Percentiles rank a stretch among this genome's conserved stretches.
Evolutionary conservation across 2,888 invertebrate species (phyloP).

Genomic region (Cephalotes varians): DNA sequence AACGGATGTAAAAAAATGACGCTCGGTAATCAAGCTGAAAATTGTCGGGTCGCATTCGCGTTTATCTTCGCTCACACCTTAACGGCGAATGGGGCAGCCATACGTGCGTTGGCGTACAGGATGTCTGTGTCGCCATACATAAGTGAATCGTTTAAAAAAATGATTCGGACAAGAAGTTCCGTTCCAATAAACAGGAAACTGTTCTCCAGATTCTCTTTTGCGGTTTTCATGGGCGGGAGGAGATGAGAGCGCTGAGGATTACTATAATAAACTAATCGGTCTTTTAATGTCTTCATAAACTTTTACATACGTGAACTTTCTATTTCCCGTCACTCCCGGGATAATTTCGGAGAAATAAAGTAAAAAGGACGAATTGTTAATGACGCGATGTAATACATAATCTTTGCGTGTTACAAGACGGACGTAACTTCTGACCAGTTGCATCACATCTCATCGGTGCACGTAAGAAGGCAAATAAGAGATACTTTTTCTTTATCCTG

Average conservation of each 20-base stretch:
- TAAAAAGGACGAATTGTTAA: conserved; percentile 27
- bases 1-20: conserved; percentile 39
- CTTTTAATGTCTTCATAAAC: neutral
- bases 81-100: neutral
- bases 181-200: neutral
- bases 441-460: conserved; percentile 34
- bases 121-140: conserved; percentile 2
- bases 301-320: conserved; percentile 5
- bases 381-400: conserved; percentile 21
- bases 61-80: neutral
- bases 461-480: conserved; percentile 46
- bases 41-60: conserved; percentile 16
- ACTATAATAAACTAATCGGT: conserved; percentile 23
- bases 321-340: conserved; percentile 4
- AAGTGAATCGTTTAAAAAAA: conserved; percentile 15
- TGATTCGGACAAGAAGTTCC: neutral
- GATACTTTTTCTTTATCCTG: conserved; percentile 21
- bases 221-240: neutral
- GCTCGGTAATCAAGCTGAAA: conserved; percentile 41
- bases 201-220: neutral
- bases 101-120: neutral
- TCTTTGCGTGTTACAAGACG: conserved; percentile 33
- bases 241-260: neutral
- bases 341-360: neutral
- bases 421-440: conserved; percentile 48